Conservation (phyloP, 2,888 invertebrate genomes). For the Clitarchus hookeri region DNA sequence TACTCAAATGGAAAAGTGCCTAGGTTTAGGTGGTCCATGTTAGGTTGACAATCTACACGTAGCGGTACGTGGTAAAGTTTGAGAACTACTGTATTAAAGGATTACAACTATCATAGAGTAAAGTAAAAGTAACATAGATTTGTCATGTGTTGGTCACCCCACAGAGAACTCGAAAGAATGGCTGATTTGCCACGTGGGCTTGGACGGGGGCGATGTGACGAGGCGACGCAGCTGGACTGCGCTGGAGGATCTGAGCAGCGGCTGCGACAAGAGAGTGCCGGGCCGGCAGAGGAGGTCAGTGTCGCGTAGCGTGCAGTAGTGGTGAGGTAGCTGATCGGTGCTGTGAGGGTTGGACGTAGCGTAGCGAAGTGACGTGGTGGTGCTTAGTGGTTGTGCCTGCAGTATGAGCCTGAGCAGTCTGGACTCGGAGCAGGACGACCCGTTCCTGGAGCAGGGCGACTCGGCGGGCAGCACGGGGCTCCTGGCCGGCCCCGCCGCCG, state of each 20-base stretch:
- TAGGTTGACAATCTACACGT: too few relatives aligned
- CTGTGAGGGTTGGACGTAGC: neutral
- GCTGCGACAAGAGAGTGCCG: slow-evolving; percentile 59
- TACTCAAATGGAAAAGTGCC: too few relatives aligned
- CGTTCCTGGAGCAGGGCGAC: slow-evolving; percentile 54
- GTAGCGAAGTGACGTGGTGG: neutral
- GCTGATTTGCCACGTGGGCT: slow-evolving; percentile 59
- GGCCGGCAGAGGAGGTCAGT: slow-evolving; percentile 60
- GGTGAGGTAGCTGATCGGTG: neutral
- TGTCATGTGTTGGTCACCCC: neutral
- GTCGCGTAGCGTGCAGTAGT: neutral
- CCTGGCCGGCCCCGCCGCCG: slow-evolving; percentile 57
- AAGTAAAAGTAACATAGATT: too few relatives aligned
- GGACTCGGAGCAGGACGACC: slow-evolving; percentile 84
- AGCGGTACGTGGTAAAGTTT: too few relatives aligned
- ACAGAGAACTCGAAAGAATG: slow-evolving; percentile 54
- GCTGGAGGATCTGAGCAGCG: slow-evolving; percentile 69
- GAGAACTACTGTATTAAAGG: too few relatives aligned
- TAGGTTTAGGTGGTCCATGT: too few relatives aligned
- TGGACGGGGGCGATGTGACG: slow-evolving; percentile 62
- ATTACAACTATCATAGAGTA: too few relatives aligned
- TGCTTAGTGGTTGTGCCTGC: slow-evolving; percentile 43
- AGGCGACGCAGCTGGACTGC: slow-evolving; percentile 86
- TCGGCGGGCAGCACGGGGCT: slow-evolving; percentile 59
- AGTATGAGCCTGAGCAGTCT: slow-evolving; percentile 78